Percentiles rank a stretch among this genome's conserved stretches.
These are phyloP conservation scores for Acanthosoma haemorrhoidale DNA, from an alignment of 2,888 invertebrate species.

Conservation along the genomic window DNA sequence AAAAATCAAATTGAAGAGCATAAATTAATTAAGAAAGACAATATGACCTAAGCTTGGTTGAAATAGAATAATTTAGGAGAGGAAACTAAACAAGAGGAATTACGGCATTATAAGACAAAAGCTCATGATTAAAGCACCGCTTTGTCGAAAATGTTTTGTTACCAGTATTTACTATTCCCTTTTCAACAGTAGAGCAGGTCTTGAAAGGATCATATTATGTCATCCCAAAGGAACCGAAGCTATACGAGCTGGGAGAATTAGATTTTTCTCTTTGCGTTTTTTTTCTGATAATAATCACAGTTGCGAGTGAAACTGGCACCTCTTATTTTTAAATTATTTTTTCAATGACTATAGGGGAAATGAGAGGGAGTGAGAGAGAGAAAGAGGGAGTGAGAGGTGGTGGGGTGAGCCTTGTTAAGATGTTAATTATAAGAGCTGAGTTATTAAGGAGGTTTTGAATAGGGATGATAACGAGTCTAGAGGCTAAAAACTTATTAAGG, in stretches of 20 bases:
- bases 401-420: slow-evolving; percentile 1
- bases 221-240: background rate
- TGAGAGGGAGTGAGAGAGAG: too few species aligned
- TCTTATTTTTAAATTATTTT: background rate
- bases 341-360: background rate
- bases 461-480: background rate
- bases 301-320: background rate
- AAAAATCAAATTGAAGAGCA: too few species aligned
- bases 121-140: background rate
- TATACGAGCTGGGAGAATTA: background rate
- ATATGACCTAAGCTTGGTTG: too few species aligned
- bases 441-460: background rate
- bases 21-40: too few species aligned
- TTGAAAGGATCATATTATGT: background rate
- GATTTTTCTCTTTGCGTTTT: background rate
- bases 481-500: background rate
- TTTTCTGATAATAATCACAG: background rate
- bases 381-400: too few species aligned
- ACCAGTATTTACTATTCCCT: background rate
- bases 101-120: too few species aligned
- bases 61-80: too few species aligned
- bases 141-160: background rate
- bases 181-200: background rate
- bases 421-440: background rate
- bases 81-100: too few species aligned